Evolutionary conservation across 2,888 invertebrate genomes (phyloP).

Genomic region (Conops quadrifasciatus): DNA sequence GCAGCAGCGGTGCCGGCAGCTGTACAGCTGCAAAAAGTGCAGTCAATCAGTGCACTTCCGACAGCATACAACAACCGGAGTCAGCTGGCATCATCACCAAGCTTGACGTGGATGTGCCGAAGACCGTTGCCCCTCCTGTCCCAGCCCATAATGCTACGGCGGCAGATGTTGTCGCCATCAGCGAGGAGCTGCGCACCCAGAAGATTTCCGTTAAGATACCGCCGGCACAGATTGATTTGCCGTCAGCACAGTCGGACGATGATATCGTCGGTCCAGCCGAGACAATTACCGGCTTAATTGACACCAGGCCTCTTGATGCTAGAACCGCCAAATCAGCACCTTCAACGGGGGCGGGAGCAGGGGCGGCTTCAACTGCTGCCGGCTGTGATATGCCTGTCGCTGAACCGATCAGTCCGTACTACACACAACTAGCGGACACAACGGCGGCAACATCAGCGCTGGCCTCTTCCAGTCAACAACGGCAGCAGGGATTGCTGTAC

Average conservation of each 20-base stretch:
- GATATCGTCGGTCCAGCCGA: constrained; percentile 75
- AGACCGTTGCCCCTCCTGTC: constrained; percentile 63
- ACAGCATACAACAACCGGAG: background rate
- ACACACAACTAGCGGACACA: constrained; percentile 41
- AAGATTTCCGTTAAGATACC: constrained; percentile 46
- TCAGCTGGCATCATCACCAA: constrained; percentile 35
- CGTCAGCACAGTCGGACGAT: constrained; percentile 53
- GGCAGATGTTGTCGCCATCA: constrained; percentile 54
- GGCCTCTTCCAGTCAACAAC: constrained; percentile 34
- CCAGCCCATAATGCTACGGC: constrained; percentile 58
- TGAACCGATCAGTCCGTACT: constrained; percentile 27
- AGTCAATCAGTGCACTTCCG: background rate
- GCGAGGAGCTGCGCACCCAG: constrained; percentile 60
- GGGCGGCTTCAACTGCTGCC: background rate
- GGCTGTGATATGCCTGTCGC: background rate
- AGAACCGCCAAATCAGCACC: constrained; percentile 50
- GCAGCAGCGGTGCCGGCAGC: background rate
- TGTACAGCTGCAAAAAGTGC: background rate
- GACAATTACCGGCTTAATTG: constrained; percentile 77
- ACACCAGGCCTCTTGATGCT: constrained; percentile 68
- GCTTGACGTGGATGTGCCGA: constrained; percentile 52
- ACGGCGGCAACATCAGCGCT: constrained; percentile 39
- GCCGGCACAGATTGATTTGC: constrained; percentile 34
- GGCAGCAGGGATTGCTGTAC: constrained; percentile 61
- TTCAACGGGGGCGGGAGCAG: too few species aligned